Base-by-base conservation (phyloP, 2,797 vertebrate species). In the Neoniphon sammara region DNA sequence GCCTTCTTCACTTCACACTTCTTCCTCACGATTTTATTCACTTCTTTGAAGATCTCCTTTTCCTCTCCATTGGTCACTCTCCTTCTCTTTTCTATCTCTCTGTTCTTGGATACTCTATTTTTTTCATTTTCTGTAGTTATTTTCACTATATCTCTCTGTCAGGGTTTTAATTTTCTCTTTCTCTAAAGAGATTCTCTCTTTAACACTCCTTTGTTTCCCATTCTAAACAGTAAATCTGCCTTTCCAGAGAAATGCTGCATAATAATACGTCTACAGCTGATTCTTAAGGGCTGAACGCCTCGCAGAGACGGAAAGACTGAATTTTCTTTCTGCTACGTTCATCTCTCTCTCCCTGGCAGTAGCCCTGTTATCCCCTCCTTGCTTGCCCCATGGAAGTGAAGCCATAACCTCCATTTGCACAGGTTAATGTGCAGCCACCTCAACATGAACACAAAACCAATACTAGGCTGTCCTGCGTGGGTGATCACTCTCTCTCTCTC, bases 341-440 rank as follows among this genome's bases (percentile, higher is more conserved):
- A 23, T 31, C 50, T 55, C 60, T 69, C 59, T 68, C 64, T 84
- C 49, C 80, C 50, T 75, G 72, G 15, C 82, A 85, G 64, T 66
- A 50, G 74, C 58, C 82, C 84, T 75, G 77, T 90, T 91, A 88
- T 87, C 81, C 78, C 66, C 75, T 77, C 47, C 65, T 67, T 70
- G 53, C 73, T 84, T 68, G 42, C 78, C 82, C 73, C 68, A 54
- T 84, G 76, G 81, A 90, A 88, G 87, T 81, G 85, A 87, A 90
- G 90, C 78, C 73, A 78, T 84, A 88, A 93, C 90, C 91, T 90
- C 91, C 86, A 94, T 94, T 94, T 94, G 87, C 87, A 87, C 88
- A 91, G 91, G 92, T 94, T 94, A 94, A 94, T 94, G 92, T 89
- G 88, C 83, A 91, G 84, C 91, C 90, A 92, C 88, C 90, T 89